phyloP scores from a whole-genome alignment of 2,113 vertebrate genomes.

The pig (Sus scrofa) region T2T-Sscrofa CM000817.6:92041501-92042000 shows the following conservation, averaged over 20 bases:
- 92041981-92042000: not conserved
- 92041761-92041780: not conserved
- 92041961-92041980: not conserved
- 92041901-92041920: not conserved
- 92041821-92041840: not conserved
- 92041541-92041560: not conserved
- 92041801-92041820: not conserved
- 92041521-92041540: not conserved
- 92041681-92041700: no score
- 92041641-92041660: not conserved
- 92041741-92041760: not conserved
- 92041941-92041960: not conserved
- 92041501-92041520: not conserved
- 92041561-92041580: not conserved
- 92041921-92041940: not conserved
- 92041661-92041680: no score
- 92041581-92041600: not conserved
- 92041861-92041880: not conserved
- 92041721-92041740: no score
- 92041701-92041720: no score
- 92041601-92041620: not conserved
- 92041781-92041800: not conserved
- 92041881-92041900: not conserved
- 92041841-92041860: not conserved
- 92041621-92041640: not conserved